These are phyloP conservation scores for Sebastes trivittatus DNA, from an alignment of 2,797 vertebrate genomes.

Conservation along the genomic window DNA sequence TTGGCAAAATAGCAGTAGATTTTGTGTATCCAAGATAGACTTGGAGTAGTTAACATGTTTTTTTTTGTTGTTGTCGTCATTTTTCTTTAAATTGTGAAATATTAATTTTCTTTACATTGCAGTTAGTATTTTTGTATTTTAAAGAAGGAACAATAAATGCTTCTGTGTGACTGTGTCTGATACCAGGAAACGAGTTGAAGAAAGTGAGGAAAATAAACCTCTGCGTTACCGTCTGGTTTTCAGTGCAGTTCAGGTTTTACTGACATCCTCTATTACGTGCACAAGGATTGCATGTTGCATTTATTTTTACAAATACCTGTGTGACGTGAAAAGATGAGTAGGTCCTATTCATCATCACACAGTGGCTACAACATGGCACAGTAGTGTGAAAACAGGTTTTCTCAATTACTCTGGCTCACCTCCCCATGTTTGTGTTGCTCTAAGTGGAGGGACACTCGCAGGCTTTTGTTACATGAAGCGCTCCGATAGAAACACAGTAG, in stretches of 20 bases:
- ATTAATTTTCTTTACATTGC: background rate
- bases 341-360: slow-evolving; percentile 37
- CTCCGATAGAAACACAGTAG: slow-evolving; percentile 59
- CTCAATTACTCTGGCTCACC: slow-evolving; percentile 52
- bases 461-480: slow-evolving; percentile 61
- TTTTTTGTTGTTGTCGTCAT: background rate
- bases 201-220: background rate
- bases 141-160: background rate
- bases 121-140: background rate
- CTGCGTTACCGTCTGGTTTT: background rate
- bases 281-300: slow-evolving; percentile 13
- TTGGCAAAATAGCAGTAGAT: background rate
- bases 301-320: slow-evolving; percentile 24
- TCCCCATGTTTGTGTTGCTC: slow-evolving; percentile 39
- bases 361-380: slow-evolving; percentile 32
- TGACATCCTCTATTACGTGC: slow-evolving; percentile 11
- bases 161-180: background rate
- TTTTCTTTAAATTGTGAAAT: background rate
- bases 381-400: slow-evolving; percentile 60
- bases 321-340: slow-evolving; percentile 34
- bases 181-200: background rate
- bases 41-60: background rate
- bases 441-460: slow-evolving; percentile 48
- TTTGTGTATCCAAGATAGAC: background rate
- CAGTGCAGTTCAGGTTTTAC: slow-evolving; percentile 1